These are phyloP conservation scores for Pogonomyrmex californicus DNA, from an alignment of 1,140 invertebrate genomes.

Conservation along the genomic window DNA sequence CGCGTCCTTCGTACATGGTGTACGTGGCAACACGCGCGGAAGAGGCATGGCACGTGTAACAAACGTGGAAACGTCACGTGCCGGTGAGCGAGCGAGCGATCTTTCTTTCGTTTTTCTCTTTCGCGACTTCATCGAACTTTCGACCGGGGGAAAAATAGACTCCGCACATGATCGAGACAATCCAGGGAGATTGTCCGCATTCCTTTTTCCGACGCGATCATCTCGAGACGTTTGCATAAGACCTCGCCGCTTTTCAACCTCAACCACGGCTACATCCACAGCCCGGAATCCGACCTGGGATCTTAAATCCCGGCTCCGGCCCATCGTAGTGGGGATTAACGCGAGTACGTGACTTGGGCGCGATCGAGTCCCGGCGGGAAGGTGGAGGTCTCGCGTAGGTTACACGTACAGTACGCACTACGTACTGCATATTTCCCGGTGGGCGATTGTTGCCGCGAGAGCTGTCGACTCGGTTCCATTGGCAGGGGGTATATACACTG, in stretches of 20 bases:
- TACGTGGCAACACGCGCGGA: neutral
- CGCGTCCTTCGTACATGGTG: neutral
- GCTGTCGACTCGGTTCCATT: constrained; percentile 33
- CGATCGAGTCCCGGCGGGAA: constrained; percentile 37
- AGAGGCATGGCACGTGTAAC: neutral
- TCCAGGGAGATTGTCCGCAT: neutral
- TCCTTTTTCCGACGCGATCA: neutral
- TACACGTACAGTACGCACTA: neutral
- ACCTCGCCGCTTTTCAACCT: neutral
- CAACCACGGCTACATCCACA: neutral
- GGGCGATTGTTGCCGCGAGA: constrained; percentile 63
- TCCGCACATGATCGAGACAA: constrained; percentile 4
- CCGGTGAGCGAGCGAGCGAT: neutral
- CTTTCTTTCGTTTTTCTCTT: neutral
- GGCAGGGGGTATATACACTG: constrained; percentile 47
- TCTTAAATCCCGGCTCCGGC: constrained; percentile 12
- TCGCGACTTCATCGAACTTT: constrained; percentile 32
- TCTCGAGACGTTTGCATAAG: constrained; percentile 18
- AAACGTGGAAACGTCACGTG: constrained; percentile 27
- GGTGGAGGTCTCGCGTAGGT: constrained; percentile 31
- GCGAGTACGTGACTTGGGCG: constrained; percentile 53
- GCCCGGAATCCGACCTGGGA: neutral
- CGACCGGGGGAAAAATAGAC: constrained; percentile 5
- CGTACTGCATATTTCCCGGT: constrained; percentile 43
- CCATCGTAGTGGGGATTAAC: constrained; percentile 54